phyloP scores from a whole-genome alignment of 2,888 invertebrate genomes.

The Nemapogon koenigi region DNA sequence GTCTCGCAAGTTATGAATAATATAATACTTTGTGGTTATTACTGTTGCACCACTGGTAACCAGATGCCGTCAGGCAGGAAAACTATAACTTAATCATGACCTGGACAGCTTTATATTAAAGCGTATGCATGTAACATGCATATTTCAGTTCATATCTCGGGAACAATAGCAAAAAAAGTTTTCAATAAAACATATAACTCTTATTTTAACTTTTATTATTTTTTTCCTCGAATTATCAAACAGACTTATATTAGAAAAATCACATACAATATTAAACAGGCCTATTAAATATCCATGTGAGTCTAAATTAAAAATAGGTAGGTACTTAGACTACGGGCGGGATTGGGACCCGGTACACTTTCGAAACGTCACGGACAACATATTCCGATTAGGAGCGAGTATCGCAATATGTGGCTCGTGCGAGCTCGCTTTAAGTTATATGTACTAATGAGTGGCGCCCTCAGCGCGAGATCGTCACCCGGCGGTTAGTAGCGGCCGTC shows the following conservation, averaged over 20 bases:
- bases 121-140: not conserved
- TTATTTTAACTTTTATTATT: conserved; percentile 27
- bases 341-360: conserved; percentile 63
- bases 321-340: conserved; percentile 61
- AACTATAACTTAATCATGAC: no score
- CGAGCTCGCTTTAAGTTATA: conserved; percentile 11
- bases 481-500: conserved; percentile 81
- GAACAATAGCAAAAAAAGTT: no score
- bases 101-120: not conserved
- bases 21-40: no score
- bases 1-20: no score
- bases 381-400: conserved; percentile 28
- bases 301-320: conserved; percentile 62
- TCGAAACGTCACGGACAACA: conserved; percentile 46
- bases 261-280: conserved; percentile 63
- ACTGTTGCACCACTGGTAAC: no score
- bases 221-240: conserved; percentile 56
- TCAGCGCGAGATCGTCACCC: conserved; percentile 51
- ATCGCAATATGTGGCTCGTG: conserved; percentile 8
- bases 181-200: no score
- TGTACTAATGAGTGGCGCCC: conserved; percentile 19
- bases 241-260: conserved; percentile 63
- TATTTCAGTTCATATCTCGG: no score
- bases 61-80: no score
- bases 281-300: conserved; percentile 65